phyloP scores from a whole-genome alignment of 2,113 vertebrate genomes.

The Zeus faber region DNA sequence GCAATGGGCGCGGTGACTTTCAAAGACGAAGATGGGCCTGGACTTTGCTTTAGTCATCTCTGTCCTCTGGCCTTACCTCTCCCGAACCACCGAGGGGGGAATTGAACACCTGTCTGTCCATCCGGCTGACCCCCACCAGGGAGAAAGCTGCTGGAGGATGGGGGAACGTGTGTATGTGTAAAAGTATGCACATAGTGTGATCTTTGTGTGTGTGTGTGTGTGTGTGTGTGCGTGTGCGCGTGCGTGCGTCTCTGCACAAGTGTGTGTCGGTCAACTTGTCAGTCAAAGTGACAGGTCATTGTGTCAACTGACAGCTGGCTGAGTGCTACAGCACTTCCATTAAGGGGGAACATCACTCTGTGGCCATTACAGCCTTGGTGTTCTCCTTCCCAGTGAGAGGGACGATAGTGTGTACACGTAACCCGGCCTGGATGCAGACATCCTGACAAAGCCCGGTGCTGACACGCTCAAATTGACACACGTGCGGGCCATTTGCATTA shows the following conservation, averaged over 20 bases:
- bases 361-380: conserved; percentile 4
- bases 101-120: conserved; percentile 12
- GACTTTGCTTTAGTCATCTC: conserved; percentile 7
- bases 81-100: conserved; percentile 1
- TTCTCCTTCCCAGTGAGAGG: background rate
- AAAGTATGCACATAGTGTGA: background rate
- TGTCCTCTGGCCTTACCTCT: conserved; percentile 5
- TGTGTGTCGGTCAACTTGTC: conserved; percentile 56
- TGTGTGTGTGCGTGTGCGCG: conserved; percentile 6
- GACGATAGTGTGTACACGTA: background rate
- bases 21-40: conserved; percentile 27
- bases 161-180: conserved; percentile 1
- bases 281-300: conserved; percentile 49
- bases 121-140: conserved; percentile 11
- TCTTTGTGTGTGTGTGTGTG: background rate
- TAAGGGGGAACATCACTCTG: conserved; percentile 53
- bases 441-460: too few relatives aligned
- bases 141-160: conserved; percentile 8
- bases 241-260: conserved; percentile 13
- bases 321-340: conserved; percentile 53
- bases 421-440: background rate
- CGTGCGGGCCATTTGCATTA: too few relatives aligned
- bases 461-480: too few relatives aligned
- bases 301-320: conserved; percentile 46
- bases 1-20: conserved; percentile 23